Evolutionary conservation across 1,140 invertebrate genomes (phyloP), one percentile per base, ranked within the genome.

Genomic region (Dinoponera quadriceps): DNA sequence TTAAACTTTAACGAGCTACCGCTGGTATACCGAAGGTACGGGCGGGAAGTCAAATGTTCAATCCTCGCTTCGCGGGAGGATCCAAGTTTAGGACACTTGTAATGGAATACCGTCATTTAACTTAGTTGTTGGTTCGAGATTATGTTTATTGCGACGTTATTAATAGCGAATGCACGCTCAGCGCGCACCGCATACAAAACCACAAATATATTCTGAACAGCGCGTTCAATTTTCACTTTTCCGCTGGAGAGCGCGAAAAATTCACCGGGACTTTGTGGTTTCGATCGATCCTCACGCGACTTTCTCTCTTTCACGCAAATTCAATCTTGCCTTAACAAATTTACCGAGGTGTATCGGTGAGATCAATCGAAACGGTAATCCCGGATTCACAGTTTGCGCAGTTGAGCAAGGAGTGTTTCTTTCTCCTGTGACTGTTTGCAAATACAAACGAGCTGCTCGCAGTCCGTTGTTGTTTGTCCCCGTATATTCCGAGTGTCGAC

Each of bases 391-490:
- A 18, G 38, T 78, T 78, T 55, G 14, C 54, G 54, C 55, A 63
- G 44, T 65, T 65, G 9, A 80, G 54, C 22, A 71, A 71, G 65
- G 69, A 69, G 5, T 48, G 51, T 73, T 85, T 77, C 72, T 55
- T 44, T 78, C 82, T 44, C 66, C 65, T 20, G 51, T 69, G 68
- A 77, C 55, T 55, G 59, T 77, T 63, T 77, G 65, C 51, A 65
- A 72, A 84, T 85, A 72, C 65, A 25, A 74, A 55, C 81, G 55
- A 60, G n/a, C 60, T 22, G 27, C 27, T 54, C 27, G 44, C n/a
- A 49, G 20, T 51, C 80, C 22, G 83, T 83, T 85, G 77, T 55
- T 71, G 66, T 78, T 83, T 85, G 75, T 49, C 65, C 57, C 18
- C 20, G 63, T 22, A 68, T 65, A 75, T 25, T 57, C 63, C 20